phyloP scores from a whole-genome alignment of 2,113 vertebrate genomes.

The Ranitomeya variabilis region DNA sequence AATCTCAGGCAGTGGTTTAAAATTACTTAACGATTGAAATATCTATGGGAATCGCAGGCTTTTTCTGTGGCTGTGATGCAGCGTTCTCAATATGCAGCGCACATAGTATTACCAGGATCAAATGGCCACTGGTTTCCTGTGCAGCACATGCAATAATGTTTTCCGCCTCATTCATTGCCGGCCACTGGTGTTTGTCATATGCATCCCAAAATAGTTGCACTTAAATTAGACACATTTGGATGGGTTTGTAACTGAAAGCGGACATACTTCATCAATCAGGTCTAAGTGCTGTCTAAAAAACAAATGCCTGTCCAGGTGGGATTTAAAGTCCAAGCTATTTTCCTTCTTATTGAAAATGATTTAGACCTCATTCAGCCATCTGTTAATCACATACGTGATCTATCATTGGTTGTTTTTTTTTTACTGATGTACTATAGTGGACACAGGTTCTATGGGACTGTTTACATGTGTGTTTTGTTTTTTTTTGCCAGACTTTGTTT shows the following conservation, averaged over 20 bases:
- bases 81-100: background rate
- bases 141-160: background rate
- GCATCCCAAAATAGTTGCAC: background rate
- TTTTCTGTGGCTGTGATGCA: background rate
- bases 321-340: too few relatives aligned
- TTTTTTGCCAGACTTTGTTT: too few relatives aligned
- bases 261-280: background rate
- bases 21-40: constrained; percentile 55
- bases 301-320: too few relatives aligned
- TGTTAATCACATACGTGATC: too few relatives aligned
- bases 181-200: background rate
- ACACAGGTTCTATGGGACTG: too few relatives aligned
- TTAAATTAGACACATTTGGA: background rate
- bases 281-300: background rate
- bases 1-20: constrained; percentile 58
- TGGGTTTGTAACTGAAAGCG: background rate
- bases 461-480: too few relatives aligned
- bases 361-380: too few relatives aligned
- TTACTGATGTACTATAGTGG: too few relatives aligned
- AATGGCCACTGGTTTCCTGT: background rate
- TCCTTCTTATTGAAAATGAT: too few relatives aligned
- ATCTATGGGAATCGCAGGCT: constrained; percentile 22
- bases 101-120: background rate
- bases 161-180: background rate
- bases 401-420: too few relatives aligned